These are phyloP conservation scores for Leuctra nigra DNA, from an alignment of 2,888 invertebrate species.

Conservation along the genomic window DNA sequence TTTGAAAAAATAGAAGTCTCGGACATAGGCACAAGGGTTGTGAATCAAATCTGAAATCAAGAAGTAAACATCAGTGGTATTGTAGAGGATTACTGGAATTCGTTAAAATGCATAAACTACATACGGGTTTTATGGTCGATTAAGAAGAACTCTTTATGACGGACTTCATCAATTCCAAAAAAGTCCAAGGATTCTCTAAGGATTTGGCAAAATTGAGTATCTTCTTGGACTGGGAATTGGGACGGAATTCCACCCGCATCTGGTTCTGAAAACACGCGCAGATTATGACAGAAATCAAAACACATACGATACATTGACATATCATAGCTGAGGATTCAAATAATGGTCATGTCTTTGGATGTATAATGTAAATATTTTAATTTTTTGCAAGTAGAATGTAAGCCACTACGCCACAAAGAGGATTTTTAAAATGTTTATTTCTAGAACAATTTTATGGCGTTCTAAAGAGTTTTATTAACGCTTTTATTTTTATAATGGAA, in stretches of 20 bases:
- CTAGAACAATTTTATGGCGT: no score
- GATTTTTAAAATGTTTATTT: no score
- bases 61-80: background rate
- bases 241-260: constrained; percentile 95
- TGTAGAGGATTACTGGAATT: background rate
- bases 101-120: constrained; percentile 37
- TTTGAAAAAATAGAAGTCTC: constrained; percentile 93
- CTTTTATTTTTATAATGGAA: no score
- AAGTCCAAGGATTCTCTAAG: constrained; percentile 94
- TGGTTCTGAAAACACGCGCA: constrained; percentile 57
- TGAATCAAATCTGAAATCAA: constrained; percentile 81
- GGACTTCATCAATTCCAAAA: constrained; percentile 89
- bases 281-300: background rate
- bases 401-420: no score
- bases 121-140: constrained; percentile 97
- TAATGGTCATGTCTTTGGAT: no score
- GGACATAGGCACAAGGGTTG: constrained; percentile 89
- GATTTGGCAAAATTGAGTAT: constrained; percentile 92
- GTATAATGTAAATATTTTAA: no score
- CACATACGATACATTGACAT: background rate
- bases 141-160: constrained; percentile 87
- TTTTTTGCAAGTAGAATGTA: no score
- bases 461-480: no score
- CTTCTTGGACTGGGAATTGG: constrained; percentile 97
- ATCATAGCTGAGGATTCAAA: no score